Percentiles rank a stretch among this genome's conserved stretches.
These are phyloP conservation scores for Achlya flavicornis DNA, from an alignment of 2,888 invertebrate genomes.

Conservation along the genomic window DNA sequence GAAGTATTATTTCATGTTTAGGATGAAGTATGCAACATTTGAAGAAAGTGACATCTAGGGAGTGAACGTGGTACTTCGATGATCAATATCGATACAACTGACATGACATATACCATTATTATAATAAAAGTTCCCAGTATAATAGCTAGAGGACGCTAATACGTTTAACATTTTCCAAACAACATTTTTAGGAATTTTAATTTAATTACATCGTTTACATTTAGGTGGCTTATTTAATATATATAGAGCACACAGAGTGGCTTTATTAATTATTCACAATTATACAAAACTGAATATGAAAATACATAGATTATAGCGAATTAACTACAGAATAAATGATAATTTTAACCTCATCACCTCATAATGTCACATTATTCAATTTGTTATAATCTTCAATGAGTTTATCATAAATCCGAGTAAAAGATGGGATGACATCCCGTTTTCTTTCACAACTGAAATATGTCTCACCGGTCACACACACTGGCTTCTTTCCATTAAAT, in stretches of 20 bases:
- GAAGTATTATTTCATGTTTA: too few relatives aligned
- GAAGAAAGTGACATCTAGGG: neutral
- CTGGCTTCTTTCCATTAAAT: conserved; percentile 56
- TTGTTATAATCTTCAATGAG: neutral
- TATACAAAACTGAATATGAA: too few relatives aligned
- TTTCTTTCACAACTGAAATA: conserved; percentile 60
- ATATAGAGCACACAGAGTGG: too few relatives aligned
- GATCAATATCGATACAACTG: neutral
- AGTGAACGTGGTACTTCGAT: neutral
- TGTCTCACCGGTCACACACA: conserved; percentile 44
- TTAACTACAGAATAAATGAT: neutral
- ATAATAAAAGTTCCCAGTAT: neutral
- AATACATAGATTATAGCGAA: neutral
- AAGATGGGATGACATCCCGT: conserved; percentile 20
- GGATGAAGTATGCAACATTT: too few relatives aligned
- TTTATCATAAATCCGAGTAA: neutral
- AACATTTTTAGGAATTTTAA: too few relatives aligned
- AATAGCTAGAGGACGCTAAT: neutral
- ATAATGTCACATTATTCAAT: neutral
- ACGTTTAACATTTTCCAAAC: too few relatives aligned
- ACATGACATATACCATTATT: too few relatives aligned
- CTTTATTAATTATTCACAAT: too few relatives aligned
- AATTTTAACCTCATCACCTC: neutral
- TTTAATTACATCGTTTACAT: too few relatives aligned
- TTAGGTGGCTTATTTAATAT: too few relatives aligned